Evolutionary conservation across 2,888 invertebrate species (phyloP).

Genomic region (Corythucha ciliata): DNA sequence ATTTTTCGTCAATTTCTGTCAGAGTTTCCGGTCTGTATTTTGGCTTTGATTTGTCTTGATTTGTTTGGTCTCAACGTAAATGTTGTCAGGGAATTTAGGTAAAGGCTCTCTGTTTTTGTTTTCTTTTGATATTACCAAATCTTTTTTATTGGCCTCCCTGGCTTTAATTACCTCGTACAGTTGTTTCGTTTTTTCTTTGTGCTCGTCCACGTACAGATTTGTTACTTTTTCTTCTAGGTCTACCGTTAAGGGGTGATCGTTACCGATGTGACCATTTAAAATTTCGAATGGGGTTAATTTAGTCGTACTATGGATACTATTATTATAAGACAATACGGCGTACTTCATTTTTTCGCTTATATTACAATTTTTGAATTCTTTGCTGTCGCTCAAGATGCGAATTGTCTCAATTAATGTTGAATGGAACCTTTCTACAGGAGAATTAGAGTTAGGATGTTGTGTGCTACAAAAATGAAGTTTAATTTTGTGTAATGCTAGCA

Average conservation of each 20-base stretch:
- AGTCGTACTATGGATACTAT: slow-evolving; percentile 5
- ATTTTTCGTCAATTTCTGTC: too few relatives aligned
- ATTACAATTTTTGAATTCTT: slow-evolving; percentile 9
- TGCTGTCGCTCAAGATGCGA: slow-evolving; percentile 7
- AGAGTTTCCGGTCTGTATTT: too few relatives aligned
- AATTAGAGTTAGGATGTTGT: slow-evolving; percentile 20
- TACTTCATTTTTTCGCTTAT: not conserved
- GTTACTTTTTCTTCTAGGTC: not conserved
- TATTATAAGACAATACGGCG: slow-evolving; percentile 8
- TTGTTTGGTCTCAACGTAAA: too few relatives aligned
- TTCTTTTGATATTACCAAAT: not conserved
- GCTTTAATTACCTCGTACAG: not conserved
- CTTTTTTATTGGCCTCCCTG: not conserved
- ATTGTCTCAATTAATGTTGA: slow-evolving; percentile 18
- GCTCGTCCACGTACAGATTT: not conserved
- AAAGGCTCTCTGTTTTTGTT: not conserved
- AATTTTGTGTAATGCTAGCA: slow-evolving; percentile 16
- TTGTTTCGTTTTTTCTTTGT: slow-evolving; percentile 1
- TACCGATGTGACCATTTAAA: slow-evolving; percentile 3
- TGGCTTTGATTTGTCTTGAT: too few relatives aligned
- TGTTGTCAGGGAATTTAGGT: too few relatives aligned
- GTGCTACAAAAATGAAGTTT: slow-evolving; percentile 18
- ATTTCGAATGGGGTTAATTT: slow-evolving; percentile 17
- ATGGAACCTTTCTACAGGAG: slow-evolving; percentile 17
- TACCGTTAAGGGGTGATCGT: not conserved